phyloP scores from a whole-genome alignment of 1,140 invertebrate genomes.

The Drosophila truncata region DNA sequence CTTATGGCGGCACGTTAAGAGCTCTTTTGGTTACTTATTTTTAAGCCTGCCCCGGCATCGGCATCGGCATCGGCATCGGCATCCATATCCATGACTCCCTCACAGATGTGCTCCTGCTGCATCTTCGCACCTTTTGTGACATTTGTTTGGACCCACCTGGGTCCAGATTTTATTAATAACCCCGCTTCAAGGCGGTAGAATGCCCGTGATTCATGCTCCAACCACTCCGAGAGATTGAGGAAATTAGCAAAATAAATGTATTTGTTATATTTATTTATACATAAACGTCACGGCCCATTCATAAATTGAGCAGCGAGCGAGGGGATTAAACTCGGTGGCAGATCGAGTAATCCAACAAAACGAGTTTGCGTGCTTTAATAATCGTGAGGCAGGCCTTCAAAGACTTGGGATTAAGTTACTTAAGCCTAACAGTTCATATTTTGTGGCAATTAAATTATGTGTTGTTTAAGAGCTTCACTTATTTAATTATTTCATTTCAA shows the following conservation, averaged over 20 bases:
- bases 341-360: slow-evolving; percentile 30
- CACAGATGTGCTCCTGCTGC: slow-evolving; percentile 4
- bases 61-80: too few species aligned
- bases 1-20: slow-evolving; percentile 41
- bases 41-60: slow-evolving; percentile 30
- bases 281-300: slow-evolving; percentile 43
- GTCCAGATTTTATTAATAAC: slow-evolving; percentile 37
- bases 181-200: slow-evolving; percentile 17
- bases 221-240: slow-evolving; percentile 33
- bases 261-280: slow-evolving; percentile 49
- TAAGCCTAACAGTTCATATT: slow-evolving; percentile 20
- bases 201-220: slow-evolving; percentile 31
- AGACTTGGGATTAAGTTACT: slow-evolving; percentile 21
- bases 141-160: slow-evolving; percentile 31
- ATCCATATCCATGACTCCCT: slow-evolving; percentile 40
- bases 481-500: slow-evolving; percentile 3
- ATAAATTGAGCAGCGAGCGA: slow-evolving; percentile 33
- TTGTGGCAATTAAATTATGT: slow-evolving; percentile 1
- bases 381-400: slow-evolving; percentile 28
- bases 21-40: slow-evolving; percentile 44
- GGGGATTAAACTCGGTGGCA: slow-evolving; percentile 32
- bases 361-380: slow-evolving; percentile 23
- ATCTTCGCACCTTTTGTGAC: slow-evolving; percentile 26
- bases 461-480: neutral
- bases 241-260: slow-evolving; percentile 37